Percentiles rank a stretch among this genome's conserved stretches.
These are phyloP conservation scores for Gallinago stenura DNA, from an alignment of 2,797 vertebrate genomes.

Conservation along the genomic window DNA sequence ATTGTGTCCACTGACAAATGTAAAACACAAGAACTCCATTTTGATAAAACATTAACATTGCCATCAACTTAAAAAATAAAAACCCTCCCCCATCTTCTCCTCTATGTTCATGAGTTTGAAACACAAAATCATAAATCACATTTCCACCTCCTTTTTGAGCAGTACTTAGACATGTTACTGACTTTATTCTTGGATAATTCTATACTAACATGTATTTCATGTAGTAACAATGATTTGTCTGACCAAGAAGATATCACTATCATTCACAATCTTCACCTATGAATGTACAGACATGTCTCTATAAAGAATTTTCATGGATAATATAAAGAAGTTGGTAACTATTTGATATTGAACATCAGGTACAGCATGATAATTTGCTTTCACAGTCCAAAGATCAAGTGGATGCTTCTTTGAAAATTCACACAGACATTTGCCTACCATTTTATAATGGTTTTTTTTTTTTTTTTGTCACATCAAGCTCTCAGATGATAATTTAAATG, in stretches of 20 bases:
- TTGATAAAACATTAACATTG: neutral
- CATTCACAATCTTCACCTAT: neutral
- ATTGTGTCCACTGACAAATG: neutral
- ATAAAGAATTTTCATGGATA: neutral
- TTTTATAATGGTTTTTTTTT: neutral
- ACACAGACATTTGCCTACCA: neutral
- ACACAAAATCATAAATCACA: neutral
- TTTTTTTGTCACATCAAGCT: neutral
- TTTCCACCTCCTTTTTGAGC: neutral
- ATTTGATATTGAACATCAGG: neutral
- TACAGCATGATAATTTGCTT: neutral
- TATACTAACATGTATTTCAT: neutral
- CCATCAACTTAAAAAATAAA: neutral
- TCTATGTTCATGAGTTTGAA: neutral
- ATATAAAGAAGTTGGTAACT: neutral
- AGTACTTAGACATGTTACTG: neutral
- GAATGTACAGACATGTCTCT: neutral
- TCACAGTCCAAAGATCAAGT: neutral
- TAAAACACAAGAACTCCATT: neutral
- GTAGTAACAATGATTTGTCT: neutral
- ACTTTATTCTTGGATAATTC: neutral
- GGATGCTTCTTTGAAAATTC: neutral
- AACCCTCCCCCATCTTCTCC: neutral
- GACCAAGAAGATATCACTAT: neutral
- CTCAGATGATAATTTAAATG: neutral